Evolutionary conservation across 2,888 invertebrate species (phyloP).

Genomic region (Vandiemenella viatica): DNA sequence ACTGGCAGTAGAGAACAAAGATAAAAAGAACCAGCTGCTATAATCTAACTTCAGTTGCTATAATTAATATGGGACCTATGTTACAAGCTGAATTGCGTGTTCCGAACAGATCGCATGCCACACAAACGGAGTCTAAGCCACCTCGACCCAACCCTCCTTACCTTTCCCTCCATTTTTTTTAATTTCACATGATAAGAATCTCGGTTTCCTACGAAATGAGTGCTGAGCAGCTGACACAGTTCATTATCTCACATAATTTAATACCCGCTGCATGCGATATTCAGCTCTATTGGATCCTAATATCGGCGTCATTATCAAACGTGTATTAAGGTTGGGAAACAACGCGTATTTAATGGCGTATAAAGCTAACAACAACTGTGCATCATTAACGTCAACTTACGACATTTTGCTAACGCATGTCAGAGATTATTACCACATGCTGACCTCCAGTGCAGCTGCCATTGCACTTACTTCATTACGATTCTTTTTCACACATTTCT

Average conservation of each 20-base stretch:
- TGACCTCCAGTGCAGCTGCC: too few species aligned
- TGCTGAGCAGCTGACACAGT: slow-evolving; percentile 4
- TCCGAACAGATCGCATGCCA: slow-evolving; percentile 9
- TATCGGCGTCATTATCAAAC: slow-evolving; percentile 3
- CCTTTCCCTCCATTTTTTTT: slow-evolving; percentile 5
- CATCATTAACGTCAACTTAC: too few species aligned
- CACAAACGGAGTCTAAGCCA: slow-evolving; percentile 2
- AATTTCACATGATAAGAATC: slow-evolving; percentile 11
- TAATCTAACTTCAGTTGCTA: background rate
- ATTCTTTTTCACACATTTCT: too few species aligned
- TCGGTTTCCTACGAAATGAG: slow-evolving; percentile 10
- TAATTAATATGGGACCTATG: background rate
- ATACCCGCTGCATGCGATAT: slow-evolving; percentile 10
- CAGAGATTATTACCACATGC: too few species aligned
- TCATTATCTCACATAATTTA: slow-evolving; percentile 8
- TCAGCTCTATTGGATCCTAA: slow-evolving; percentile 8
- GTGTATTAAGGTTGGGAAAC: too few species aligned
- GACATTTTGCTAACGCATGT: too few species aligned
- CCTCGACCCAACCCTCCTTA: too few species aligned
- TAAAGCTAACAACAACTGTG: too few species aligned
- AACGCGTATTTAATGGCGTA: too few species aligned
- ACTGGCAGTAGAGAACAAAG: background rate
- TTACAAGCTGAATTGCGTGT: slow-evolving; percentile 5
- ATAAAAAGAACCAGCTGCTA: background rate
- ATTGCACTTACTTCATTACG: too few species aligned